A percentile compares a stretch with the other conserved stretches of the same genome.
Conservation (phyloP, 1,140 invertebrate species). For the Wiebesia pumilae region DNA sequence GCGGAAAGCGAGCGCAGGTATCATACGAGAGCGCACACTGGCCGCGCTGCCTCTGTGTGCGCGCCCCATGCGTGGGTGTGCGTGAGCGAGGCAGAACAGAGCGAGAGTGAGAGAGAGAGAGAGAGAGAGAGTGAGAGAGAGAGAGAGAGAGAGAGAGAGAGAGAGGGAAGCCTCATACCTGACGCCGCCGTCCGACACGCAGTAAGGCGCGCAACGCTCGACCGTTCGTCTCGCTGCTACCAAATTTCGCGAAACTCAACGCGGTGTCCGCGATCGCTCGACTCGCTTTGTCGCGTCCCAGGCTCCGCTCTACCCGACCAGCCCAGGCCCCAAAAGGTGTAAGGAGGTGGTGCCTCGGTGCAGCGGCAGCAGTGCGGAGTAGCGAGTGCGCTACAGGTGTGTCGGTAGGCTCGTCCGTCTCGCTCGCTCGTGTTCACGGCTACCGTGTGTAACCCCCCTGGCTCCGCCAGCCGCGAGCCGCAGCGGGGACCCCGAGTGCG, state of each 20-base stretch:
- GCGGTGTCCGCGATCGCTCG: background rate
- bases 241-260: background rate
- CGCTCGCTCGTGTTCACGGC: background rate
- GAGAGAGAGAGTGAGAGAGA: conserved; percentile 57
- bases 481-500: background rate
- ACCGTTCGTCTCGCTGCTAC: background rate
- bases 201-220: conserved; percentile 68
- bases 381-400: background rate
- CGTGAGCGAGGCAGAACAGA: conserved; percentile 48
- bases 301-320: too few species aligned
- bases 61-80: conserved; percentile 65
- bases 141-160: conserved; percentile 45
- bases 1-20: conserved; percentile 53
- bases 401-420: background rate
- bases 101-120: conserved; percentile 53
- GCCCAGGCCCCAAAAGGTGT: background rate
- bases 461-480: background rate
- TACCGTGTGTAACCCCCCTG: background rate
- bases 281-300: background rate
- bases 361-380: background rate
- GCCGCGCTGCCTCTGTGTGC: conserved; percentile 47
- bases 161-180: conserved; percentile 69
- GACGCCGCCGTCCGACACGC: conserved; percentile 71
- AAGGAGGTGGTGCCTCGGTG: too few species aligned
- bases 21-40: background rate